Percentiles rank a stretch among this genome's conserved stretches.
Evolutionary conservation across 1,140 invertebrate species (phyloP).

Genomic region (Catajapyx aquilonaris): DNA sequence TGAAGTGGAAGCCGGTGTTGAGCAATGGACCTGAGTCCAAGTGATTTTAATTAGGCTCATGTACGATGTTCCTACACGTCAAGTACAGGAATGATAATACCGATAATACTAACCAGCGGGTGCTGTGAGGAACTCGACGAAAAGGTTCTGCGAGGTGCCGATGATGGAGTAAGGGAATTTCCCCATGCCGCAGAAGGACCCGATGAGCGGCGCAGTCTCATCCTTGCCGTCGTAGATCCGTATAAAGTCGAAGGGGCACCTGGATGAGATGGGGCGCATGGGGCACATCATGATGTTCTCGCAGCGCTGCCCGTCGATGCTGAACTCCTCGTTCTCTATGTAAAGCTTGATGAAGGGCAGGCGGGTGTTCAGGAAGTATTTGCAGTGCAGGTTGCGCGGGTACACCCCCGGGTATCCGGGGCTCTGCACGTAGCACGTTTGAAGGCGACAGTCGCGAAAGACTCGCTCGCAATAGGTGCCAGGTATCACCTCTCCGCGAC

Average conservation of each 20-base stretch:
- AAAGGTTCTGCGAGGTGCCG: conserved; percentile 68
- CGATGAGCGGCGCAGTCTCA: conserved; percentile 62
- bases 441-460: conserved; percentile 29
- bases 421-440: conserved; percentile 80
- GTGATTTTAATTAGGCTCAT: neutral
- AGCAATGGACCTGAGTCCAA: conserved; percentile 41
- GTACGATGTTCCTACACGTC: neutral
- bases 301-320: conserved; percentile 77
- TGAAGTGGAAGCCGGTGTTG: conserved; percentile 82
- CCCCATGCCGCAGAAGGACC: conserved; percentile 80
- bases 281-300: conserved; percentile 89
- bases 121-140: conserved; percentile 78
- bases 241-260: conserved; percentile 79
- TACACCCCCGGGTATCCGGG: conserved; percentile 82
- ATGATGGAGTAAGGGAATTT: conserved; percentile 87
- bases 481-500: conserved; percentile 58
- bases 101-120: conserved; percentile 37
- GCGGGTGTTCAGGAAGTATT: conserved; percentile 65
- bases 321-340: conserved; percentile 81
- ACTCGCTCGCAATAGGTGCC: conserved; percentile 27
- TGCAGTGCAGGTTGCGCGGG: conserved; percentile 68
- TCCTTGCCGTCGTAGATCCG: conserved; percentile 77
- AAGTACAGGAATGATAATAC: too few species aligned
- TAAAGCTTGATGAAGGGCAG: conserved; percentile 76
- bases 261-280: conserved; percentile 67